A percentile compares a stretch with the other conserved stretches of the same genome.
Conservation (phyloP, 1,140 invertebrate species). For the Drosophila parabipectinata region DNA sequence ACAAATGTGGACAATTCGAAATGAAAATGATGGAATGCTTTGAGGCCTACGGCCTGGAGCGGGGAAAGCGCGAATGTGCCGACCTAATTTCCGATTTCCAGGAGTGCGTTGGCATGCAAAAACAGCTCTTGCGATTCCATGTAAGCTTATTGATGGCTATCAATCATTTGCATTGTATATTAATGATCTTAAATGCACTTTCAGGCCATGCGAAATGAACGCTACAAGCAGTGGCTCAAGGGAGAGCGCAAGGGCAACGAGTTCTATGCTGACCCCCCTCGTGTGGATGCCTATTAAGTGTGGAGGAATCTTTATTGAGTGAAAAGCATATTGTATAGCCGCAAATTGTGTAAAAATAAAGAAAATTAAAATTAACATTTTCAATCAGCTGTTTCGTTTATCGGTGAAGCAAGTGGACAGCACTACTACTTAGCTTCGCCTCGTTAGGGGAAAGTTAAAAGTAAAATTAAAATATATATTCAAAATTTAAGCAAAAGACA, state of each 20-base stretch:
- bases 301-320: conserved; percentile 10
- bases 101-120: conserved; percentile 87
- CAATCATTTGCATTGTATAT: not conserved
- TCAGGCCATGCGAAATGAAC: conserved; percentile 86
- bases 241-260: conserved; percentile 85
- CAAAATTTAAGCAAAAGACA: too few species aligned
- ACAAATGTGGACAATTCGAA: conserved; percentile 88
- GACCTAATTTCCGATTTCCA: conserved; percentile 87
- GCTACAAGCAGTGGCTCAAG: conserved; percentile 84
- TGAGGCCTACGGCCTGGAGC: conserved; percentile 89
- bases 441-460: not conserved
- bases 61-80: conserved; percentile 86
- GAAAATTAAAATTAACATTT: conserved; percentile 5
- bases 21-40: conserved; percentile 88
- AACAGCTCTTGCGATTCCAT: conserved; percentile 86
- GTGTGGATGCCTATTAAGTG: conserved; percentile 84
- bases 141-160: conserved; percentile 63
- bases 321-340: conserved; percentile 51
- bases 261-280: conserved; percentile 84
- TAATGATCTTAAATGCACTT: conserved; percentile 15
- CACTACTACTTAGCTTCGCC: too few species aligned
- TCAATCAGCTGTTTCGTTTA: not conserved
- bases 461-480: not conserved
- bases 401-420: not conserved
- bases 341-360: conserved; percentile 65